Evolutionary conservation across 2,888 invertebrate species (phyloP).

Genomic region (Kuschelorhynchus macadamiae): DNA sequence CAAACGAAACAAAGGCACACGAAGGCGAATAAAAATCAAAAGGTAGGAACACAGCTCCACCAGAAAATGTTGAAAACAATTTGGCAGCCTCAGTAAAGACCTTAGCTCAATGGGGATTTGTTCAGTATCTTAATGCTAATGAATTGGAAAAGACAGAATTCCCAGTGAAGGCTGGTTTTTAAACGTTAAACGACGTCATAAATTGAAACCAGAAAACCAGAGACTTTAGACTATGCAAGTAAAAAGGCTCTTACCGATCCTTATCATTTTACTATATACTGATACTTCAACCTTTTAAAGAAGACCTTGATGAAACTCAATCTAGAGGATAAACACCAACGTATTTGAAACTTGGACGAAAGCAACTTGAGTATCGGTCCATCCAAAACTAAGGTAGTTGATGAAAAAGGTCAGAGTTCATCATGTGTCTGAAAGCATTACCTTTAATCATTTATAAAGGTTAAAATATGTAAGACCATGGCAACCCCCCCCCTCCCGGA

Average conservation of each 20-base stretch:
- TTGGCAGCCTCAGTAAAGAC: slow-evolving; percentile 10
- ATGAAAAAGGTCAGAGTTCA: slow-evolving; percentile 7
- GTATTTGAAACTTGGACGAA: slow-evolving; percentile 1
- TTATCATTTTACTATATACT: background rate
- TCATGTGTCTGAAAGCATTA: background rate
- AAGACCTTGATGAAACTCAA: too few species aligned
- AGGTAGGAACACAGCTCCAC: slow-evolving; percentile 10
- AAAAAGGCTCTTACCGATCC: slow-evolving; percentile 10
- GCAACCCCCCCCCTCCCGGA: too few species aligned
- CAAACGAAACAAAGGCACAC: too few species aligned
- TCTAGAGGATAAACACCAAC: too few species aligned
- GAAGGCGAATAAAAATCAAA: too few species aligned
- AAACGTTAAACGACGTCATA: slow-evolving; percentile 8
- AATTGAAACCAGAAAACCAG: slow-evolving; percentile 8
- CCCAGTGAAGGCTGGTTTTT: slow-evolving; percentile 10
- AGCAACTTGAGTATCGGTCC: background rate
- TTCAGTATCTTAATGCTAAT: slow-evolving; percentile 11
- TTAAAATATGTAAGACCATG: too few species aligned
- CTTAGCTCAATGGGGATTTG: slow-evolving; percentile 9
- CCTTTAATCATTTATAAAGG: too few species aligned
- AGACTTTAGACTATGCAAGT: slow-evolving; percentile 13
- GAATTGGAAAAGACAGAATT: slow-evolving; percentile 8
- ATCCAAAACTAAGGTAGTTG: slow-evolving; percentile 4
- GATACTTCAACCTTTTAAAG: too few species aligned
- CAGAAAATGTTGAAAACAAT: slow-evolving; percentile 11